Conservation (phyloP, 2,888 invertebrate species). For the Rapana venosa region DNA sequence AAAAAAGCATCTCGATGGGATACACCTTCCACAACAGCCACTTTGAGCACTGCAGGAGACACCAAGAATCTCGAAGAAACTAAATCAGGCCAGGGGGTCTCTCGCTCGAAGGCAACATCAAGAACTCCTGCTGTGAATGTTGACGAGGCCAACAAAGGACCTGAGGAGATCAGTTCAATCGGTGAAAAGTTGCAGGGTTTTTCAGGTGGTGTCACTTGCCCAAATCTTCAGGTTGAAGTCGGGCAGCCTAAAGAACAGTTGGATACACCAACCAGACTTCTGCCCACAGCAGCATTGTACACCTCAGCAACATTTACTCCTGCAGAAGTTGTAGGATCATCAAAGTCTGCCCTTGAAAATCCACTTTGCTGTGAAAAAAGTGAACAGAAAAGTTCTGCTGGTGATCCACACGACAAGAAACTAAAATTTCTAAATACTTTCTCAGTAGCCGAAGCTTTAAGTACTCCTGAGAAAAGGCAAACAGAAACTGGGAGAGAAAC, state of each 20-base stretch:
- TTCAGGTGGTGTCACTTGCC: background rate
- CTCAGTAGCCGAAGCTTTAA: background rate
- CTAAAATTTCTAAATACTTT: background rate
- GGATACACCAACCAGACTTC: background rate
- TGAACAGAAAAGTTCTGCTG: background rate
- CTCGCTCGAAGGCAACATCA: too few species aligned
- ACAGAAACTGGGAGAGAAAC: background rate
- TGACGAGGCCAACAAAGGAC: too few species aligned
- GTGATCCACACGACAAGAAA: background rate
- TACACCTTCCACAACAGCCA: background rate
- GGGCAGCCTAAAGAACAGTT: background rate
- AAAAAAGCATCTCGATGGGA: slow-evolving; percentile 17
- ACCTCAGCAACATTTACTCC: background rate
- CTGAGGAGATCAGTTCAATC: background rate
- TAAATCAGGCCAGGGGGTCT: too few species aligned
- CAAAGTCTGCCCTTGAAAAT: background rate
- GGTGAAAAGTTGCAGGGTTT: background rate
- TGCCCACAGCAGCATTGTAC: background rate
- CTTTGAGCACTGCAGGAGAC: background rate
- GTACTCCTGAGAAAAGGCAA: background rate
- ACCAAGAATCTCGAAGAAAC: too few species aligned
- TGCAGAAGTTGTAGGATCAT: background rate
- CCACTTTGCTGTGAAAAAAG: background rate
- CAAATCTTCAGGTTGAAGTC: background rate
- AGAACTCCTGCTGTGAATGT: too few species aligned